Evolutionary conservation across 1,140 invertebrate species (phyloP).

Genomic region (Drosophila quadrilineata): DNA sequence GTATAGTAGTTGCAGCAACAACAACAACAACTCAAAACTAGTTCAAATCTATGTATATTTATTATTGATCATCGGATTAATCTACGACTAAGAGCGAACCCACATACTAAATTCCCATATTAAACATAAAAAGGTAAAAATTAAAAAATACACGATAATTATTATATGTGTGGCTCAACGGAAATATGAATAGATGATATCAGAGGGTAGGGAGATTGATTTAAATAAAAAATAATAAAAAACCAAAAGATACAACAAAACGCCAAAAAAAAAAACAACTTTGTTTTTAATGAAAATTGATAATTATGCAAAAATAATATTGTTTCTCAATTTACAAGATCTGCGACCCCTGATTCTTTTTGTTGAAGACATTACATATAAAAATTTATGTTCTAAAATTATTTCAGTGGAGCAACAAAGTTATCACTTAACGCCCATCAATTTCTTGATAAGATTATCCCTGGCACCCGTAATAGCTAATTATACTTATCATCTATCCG

Average conservation of each 20-base stretch:
- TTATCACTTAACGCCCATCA: no score
- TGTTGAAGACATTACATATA: no score
- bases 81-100: constrained; percentile 20
- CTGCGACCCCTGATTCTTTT: no score
- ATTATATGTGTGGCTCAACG: constrained; percentile 47
- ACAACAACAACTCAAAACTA: constrained; percentile 68
- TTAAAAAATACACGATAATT: no score
- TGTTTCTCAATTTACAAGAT: no score
- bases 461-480: background rate
- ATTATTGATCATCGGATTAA: constrained; percentile 67
- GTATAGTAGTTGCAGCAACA: constrained; percentile 49
- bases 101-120: constrained; percentile 13
- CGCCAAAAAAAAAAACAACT: constrained; percentile 8
- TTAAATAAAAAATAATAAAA: constrained; percentile 54
- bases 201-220: constrained; percentile 19
- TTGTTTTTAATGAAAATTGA: background rate
- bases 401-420: no score
- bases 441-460: constrained; percentile 32
- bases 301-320: no score
- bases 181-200: constrained; percentile 52
- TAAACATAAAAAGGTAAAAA: background rate
- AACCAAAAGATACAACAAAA: constrained; percentile 41
- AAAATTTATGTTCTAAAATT: no score
- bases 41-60: constrained; percentile 75
- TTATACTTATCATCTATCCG: background rate